Conservation (phyloP, 2,888 invertebrate species). For the Sminthurides aquaticus region DNA sequence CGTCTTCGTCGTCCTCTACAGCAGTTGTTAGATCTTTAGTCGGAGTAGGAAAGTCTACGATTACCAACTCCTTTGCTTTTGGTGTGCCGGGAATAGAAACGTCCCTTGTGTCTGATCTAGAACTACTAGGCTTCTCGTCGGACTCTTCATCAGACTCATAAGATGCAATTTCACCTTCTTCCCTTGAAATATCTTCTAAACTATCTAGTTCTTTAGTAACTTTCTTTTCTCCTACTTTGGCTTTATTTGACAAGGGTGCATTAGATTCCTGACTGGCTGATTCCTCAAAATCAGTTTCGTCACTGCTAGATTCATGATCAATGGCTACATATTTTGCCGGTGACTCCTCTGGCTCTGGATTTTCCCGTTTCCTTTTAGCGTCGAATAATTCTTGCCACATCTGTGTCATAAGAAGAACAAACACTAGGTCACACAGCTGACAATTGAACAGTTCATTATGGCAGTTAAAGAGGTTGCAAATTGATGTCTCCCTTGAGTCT, state of each 20-base stretch:
- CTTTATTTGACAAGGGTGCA: not conserved
- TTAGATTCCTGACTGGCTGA: not conserved
- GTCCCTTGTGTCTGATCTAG: not conserved
- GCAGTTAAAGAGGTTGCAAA: too few species aligned
- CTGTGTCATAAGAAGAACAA: not conserved
- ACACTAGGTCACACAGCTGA: not conserved
- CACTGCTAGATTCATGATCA: not conserved
- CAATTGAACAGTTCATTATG: too few species aligned
- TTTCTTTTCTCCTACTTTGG: not conserved
- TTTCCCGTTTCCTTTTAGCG: not conserved
- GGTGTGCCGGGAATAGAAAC: not conserved
- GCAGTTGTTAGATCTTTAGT: not conserved
- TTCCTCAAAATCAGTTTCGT: not conserved
- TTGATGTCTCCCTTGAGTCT: too few species aligned
- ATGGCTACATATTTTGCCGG: constrained; percentile 4
- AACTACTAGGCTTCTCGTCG: too few species aligned
- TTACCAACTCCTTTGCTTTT: not conserved
- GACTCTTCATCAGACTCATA: not conserved
- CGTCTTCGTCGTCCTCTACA: not conserved
- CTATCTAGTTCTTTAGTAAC: not conserved
- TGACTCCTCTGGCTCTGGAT: not conserved
- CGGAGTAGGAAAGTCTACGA: constrained; percentile 10
- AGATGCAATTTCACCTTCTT: not conserved
- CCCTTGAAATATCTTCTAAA: not conserved
- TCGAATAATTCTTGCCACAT: constrained; percentile 1